Conservation (phyloP, 2,888 invertebrate species). For the Drosophila kambysellisi region DNA sequence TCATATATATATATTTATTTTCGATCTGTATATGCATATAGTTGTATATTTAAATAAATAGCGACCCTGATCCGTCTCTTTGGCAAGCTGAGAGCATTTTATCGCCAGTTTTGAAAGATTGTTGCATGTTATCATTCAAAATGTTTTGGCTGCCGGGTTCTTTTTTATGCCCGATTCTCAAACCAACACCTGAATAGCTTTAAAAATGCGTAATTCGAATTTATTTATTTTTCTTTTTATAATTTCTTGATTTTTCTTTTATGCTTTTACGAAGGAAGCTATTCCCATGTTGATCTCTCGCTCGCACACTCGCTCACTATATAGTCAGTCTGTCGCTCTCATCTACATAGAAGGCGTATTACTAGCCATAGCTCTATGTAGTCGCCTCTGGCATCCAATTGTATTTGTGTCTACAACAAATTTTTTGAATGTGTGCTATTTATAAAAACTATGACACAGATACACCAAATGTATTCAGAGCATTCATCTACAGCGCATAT, state of each 20-base stretch:
- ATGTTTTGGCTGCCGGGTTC: slow-evolving; percentile 52
- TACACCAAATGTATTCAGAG: slow-evolving; percentile 74
- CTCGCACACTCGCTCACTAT: slow-evolving; percentile 20
- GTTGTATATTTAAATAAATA: slow-evolving; percentile 34
- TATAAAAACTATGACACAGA: slow-evolving; percentile 84
- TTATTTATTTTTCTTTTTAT: slow-evolving; percentile 25
- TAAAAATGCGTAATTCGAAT: slow-evolving; percentile 54
- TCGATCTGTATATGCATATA: slow-evolving; percentile 34
- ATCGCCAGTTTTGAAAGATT: slow-evolving; percentile 37
- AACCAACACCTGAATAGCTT: slow-evolving; percentile 64
- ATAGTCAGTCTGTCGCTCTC: slow-evolving; percentile 14
- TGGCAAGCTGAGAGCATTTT: slow-evolving; percentile 62
- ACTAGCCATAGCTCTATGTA: slow-evolving; percentile 39
- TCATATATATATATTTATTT: slow-evolving; percentile 9
- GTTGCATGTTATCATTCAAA: slow-evolving; percentile 64
- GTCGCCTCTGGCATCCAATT: slow-evolving; percentile 39
- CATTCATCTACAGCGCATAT: slow-evolving; percentile 67
- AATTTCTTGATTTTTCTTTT: not conserved
- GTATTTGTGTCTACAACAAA: slow-evolving; percentile 59
- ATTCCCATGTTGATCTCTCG: slow-evolving; percentile 40
- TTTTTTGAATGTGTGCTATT: slow-evolving; percentile 78
- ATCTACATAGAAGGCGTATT: slow-evolving; percentile 69
- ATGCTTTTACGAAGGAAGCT: slow-evolving; percentile 20
- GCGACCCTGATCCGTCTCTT: slow-evolving; percentile 79
- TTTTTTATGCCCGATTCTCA: slow-evolving; percentile 1